Conservation (phyloP, 1,140 invertebrate genomes). For the Capitella teleta region DNA sequence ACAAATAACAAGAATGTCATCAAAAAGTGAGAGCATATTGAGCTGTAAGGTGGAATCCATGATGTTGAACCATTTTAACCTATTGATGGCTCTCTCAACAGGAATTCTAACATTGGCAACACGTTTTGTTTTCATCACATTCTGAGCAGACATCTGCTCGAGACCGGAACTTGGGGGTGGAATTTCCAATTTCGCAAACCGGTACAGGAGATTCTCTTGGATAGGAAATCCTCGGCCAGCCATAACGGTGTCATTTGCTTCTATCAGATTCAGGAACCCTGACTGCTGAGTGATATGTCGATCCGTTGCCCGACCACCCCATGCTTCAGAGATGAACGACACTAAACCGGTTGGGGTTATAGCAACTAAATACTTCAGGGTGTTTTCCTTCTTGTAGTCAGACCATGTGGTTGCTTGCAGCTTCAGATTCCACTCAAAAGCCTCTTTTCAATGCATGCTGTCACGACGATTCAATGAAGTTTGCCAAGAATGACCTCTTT, state of each 20-base stretch:
- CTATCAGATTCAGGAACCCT: slow-evolving; percentile 20
- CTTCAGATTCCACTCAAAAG: no score
- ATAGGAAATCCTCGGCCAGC: slow-evolving; percentile 18
- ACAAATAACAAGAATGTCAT: slow-evolving; percentile 10
- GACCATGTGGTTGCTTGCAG: slow-evolving; percentile 4
- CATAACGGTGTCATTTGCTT: slow-evolving; percentile 15
- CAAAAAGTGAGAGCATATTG: slow-evolving; percentile 9
- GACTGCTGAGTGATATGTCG: slow-evolving; percentile 21
- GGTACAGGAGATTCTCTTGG: slow-evolving; percentile 11
- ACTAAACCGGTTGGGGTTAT: slow-evolving; percentile 5
- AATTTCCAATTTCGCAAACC: slow-evolving; percentile 15
- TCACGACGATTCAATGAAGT: no score
- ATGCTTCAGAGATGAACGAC: neutral
- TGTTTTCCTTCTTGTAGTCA: slow-evolving; percentile 8
- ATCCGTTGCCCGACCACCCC: slow-evolving; percentile 18
- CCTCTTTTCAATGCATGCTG: no score
- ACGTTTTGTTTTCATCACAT: slow-evolving; percentile 9
- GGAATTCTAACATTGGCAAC: slow-evolving; percentile 17
- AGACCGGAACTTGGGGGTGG: slow-evolving; percentile 14
- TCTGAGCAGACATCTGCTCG: slow-evolving; percentile 2
- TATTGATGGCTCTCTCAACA: no score
- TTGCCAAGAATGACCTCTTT: no score
- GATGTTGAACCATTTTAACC: slow-evolving; percentile 13
- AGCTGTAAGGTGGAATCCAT: slow-evolving; percentile 9
- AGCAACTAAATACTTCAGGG: slow-evolving; percentile 1